These are phyloP conservation scores for Arrhopalites spinosus DNA, from an alignment of 2,888 invertebrate species.

Conservation along the genomic window DNA sequence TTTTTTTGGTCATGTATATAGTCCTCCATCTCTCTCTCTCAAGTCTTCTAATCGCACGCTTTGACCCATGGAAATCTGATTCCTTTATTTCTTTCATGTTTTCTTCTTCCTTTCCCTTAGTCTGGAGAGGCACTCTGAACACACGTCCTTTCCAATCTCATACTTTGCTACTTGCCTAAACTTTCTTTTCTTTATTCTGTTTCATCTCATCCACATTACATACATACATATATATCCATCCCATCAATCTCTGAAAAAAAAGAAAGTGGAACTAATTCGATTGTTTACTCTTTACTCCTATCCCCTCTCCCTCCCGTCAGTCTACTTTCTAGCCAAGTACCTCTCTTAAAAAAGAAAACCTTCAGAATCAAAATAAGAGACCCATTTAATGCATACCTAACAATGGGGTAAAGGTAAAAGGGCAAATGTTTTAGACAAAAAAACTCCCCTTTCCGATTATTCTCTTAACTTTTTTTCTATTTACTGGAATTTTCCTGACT, in stretches of 20 bases:
- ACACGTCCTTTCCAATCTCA: neutral
- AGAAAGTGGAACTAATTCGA: slow-evolving; percentile 15
- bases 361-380: neutral
- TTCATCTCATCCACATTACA: neutral
- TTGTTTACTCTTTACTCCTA: neutral
- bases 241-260: slow-evolving; percentile 2
- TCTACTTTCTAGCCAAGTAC: neutral
- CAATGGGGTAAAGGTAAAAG: no score
- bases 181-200: neutral
- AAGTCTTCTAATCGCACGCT: neutral
- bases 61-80: slow-evolving; percentile 23
- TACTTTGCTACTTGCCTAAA: neutral
- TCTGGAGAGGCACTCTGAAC: neutral
- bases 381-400: no score
- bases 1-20: neutral
- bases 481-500: no score
- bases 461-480: no score
- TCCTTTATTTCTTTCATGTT: slow-evolving; percentile 9
- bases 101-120: neutral
- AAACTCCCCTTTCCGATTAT: no score
- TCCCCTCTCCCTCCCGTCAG: neutral
- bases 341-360: neutral
- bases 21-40: neutral
- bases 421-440: no score
- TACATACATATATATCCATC: neutral